A percentile compares a stretch with the other conserved stretches of the same genome.
Evolutionary conservation across 2,888 invertebrate species (phyloP).

Genomic region (Thysanoteuthis rhombus): DNA sequence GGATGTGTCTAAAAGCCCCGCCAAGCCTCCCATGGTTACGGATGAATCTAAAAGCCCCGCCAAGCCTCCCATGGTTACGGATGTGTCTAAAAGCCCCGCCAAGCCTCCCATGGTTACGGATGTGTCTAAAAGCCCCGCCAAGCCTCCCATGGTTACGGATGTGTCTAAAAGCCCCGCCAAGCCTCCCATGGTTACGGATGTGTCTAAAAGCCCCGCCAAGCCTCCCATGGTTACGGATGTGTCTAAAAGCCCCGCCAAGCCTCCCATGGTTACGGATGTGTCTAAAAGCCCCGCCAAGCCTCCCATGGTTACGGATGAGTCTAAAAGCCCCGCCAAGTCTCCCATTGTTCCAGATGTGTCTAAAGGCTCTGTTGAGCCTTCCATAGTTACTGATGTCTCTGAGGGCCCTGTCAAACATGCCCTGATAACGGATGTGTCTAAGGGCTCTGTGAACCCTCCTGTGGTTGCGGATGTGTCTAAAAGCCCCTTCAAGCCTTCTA

Average conservation of each 20-base stretch:
- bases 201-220: no score
- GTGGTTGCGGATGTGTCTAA: no score
- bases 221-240: neutral
- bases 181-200: no score
- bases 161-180: neutral
- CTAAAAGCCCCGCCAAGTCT: no score
- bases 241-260: neutral
- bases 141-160: neutral
- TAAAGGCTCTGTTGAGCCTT: no score
- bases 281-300: neutral
- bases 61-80: neutral
- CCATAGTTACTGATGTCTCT: neutral
- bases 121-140: neutral
- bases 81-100: neutral
- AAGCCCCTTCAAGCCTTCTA: no score
- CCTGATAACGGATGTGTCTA: neutral
- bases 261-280: neutral
- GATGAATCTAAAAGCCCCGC: no score
- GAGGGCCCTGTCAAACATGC: neutral
- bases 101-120: neutral
- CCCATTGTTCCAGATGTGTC: no score
- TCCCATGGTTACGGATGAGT: no score
- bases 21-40: no score
- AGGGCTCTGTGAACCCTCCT: neutral
- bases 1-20: no score